Evolutionary conservation across 2,888 invertebrate genomes (phyloP).

Genomic region (Thysanoteuthis rhombus): DNA sequence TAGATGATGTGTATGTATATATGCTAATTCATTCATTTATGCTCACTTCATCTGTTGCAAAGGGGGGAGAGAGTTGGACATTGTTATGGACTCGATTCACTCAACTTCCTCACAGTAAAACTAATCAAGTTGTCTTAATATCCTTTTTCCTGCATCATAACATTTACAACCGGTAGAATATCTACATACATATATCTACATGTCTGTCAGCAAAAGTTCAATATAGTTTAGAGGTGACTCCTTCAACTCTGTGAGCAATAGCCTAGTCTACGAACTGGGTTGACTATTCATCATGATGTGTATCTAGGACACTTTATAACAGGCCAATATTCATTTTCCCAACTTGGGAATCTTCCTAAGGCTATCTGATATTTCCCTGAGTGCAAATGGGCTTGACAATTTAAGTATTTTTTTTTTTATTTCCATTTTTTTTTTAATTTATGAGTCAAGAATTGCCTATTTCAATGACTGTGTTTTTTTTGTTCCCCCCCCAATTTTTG

Average conservation of each 20-base stretch:
- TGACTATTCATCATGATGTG: too few species aligned
- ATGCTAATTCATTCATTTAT: background rate
- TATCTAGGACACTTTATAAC: too few species aligned
- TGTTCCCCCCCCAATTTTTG: too few species aligned
- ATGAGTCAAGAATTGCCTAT: too few species aligned
- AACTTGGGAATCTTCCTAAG: too few species aligned
- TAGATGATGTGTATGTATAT: background rate
- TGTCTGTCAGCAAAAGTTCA: background rate
- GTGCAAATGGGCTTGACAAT: too few species aligned
- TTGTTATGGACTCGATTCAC: background rate
- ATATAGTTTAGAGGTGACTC: background rate
- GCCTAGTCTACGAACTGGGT: background rate
- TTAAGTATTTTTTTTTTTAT: too few species aligned
- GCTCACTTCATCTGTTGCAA: background rate
- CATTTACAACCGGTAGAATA: background rate
- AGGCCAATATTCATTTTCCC: too few species aligned
- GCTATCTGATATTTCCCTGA: too few species aligned
- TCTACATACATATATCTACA: background rate
- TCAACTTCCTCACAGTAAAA: background rate
- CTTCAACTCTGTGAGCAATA: background rate
- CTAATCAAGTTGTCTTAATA: background rate
- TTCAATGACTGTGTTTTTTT: too few species aligned
- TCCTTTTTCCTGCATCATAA: constrained; percentile 12
- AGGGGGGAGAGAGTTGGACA: too few species aligned
- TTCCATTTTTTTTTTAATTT: too few species aligned